Percentiles rank a stretch among this genome's conserved stretches.
Conservation (phyloP, 2,888 invertebrate species). For the Drosophila setosimentum region DNA sequence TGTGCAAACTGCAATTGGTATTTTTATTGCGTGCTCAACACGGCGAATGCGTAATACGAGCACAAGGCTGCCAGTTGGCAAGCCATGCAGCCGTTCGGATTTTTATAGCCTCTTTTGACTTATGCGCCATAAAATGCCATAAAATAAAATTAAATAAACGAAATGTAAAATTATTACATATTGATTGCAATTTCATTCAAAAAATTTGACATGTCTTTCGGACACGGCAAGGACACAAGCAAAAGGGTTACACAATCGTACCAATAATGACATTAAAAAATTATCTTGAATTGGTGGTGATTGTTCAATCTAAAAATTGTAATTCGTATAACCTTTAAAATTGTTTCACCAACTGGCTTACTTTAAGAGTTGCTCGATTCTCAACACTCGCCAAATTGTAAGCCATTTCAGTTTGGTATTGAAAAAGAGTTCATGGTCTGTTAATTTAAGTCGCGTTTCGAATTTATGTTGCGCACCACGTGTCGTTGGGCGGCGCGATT, state of each 20-base stretch:
- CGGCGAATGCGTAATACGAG: constrained; percentile 77
- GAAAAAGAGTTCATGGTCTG: constrained; percentile 60
- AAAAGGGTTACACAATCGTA: constrained; percentile 21
- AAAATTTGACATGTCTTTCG: constrained; percentile 47
- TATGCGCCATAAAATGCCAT: constrained; percentile 77
- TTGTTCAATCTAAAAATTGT: background rate
- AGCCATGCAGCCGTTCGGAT: constrained; percentile 52
- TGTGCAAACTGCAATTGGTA: constrained; percentile 73
- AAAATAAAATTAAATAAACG: constrained; percentile 78
- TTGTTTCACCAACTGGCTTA: background rate
- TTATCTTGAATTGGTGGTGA: background rate
- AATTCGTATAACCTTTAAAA: background rate
- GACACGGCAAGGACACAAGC: constrained; percentile 32
- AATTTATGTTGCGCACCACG: constrained; percentile 49
- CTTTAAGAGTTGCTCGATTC: background rate
- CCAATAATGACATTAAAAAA: constrained; percentile 1
- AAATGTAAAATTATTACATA: constrained; percentile 69
- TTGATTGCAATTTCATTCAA: constrained; percentile 75
- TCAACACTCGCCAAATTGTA: constrained; percentile 12
- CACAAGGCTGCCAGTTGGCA: constrained; percentile 54
- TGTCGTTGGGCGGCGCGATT: constrained; percentile 38
- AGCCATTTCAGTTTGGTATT: constrained; percentile 1
- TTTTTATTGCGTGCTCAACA: constrained; percentile 81
- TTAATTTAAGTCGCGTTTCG: constrained; percentile 48
- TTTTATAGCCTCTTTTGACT: constrained; percentile 74